phyloP scores from a whole-genome alignment of 1,140 invertebrate species.

The Tigriopus japonicus region DNA sequence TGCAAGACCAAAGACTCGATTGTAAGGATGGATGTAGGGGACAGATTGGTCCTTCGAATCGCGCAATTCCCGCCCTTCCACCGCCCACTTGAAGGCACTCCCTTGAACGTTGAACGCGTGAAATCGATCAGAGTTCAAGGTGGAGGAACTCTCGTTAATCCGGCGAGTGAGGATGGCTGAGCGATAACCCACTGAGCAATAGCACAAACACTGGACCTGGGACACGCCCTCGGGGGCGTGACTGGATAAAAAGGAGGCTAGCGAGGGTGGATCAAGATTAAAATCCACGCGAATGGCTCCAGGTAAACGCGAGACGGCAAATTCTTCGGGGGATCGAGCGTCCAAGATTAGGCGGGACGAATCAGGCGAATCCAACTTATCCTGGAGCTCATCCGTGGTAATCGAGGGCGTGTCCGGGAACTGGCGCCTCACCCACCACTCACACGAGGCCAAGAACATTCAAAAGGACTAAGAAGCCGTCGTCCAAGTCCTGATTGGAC shows the following conservation, averaged over 20 bases:
- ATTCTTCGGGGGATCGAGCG: not conserved
- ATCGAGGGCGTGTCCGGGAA: slow-evolving; percentile 5
- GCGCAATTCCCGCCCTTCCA: not conserved
- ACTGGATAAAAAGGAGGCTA: not conserved
- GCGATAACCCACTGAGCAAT: slow-evolving; percentile 15
- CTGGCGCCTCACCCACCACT: not conserved
- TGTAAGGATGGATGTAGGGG: slow-evolving; percentile 5
- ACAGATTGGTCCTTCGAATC: not conserved
- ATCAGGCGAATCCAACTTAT: not conserved
- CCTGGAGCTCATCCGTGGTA: not conserved
- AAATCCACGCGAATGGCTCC: slow-evolving; percentile 10
- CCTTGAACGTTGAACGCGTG: slow-evolving; percentile 11
- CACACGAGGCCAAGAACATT: no score
- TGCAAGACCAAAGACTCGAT: slow-evolving; percentile 2
- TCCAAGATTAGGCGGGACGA: not conserved
- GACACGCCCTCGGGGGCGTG: not conserved
- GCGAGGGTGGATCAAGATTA: not conserved
- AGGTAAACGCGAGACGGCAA: slow-evolving; percentile 7
- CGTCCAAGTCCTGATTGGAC: no score
- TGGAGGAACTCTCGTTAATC: not conserved
- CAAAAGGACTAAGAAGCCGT: no score
- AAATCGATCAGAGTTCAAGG: not conserved
- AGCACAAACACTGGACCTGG: not conserved
- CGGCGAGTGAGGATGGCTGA: slow-evolving; percentile 6
- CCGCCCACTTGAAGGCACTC: slow-evolving; percentile 13